phyloP scores from a whole-genome alignment of 2,888 invertebrate species.

The Eutolmus rufibarbis region DNA sequence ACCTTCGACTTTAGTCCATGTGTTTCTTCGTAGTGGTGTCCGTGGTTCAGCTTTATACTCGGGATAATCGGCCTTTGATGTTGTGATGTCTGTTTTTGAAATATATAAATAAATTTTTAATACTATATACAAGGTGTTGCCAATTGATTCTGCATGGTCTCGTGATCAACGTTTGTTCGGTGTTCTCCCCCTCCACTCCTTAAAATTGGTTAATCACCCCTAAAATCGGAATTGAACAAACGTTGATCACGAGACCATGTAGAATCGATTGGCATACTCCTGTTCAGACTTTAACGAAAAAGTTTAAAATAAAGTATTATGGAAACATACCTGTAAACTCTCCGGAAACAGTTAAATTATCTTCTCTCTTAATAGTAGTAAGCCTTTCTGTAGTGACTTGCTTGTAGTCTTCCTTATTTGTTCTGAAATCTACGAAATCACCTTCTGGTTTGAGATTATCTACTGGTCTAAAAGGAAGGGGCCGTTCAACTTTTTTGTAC shows the following conservation, averaged over 20 bases:
- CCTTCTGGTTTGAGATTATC: constrained; percentile 68
- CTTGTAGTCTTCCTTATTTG: constrained; percentile 60
- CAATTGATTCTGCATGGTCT: too few species aligned
- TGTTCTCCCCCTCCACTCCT: too few species aligned
- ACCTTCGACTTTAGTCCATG: constrained; percentile 80
- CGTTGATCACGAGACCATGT: too few species aligned
- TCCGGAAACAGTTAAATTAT: constrained; percentile 73
- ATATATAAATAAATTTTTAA: background rate
- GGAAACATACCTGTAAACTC: constrained; percentile 69
- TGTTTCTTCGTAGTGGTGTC: constrained; percentile 73
- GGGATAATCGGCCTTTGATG: constrained; percentile 73
- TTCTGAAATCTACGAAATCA: constrained; percentile 64
- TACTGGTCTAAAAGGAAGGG: constrained; percentile 63
- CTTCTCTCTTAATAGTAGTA: constrained; percentile 65
- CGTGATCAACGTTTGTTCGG: too few species aligned
- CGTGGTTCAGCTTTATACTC: constrained; percentile 72
- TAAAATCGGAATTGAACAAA: too few species aligned
- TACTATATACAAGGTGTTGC: too few species aligned
- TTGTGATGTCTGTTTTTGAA: constrained; percentile 70
- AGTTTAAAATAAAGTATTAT: too few species aligned
- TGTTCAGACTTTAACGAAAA: too few species aligned
- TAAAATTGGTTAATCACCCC: too few species aligned
- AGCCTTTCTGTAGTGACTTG: constrained; percentile 37
- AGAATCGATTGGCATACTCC: too few species aligned
- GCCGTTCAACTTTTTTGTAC: constrained; percentile 66